phyloP scores from a whole-genome alignment of 2,797 vertebrate genomes.

The Amniataba percoides region DNA sequence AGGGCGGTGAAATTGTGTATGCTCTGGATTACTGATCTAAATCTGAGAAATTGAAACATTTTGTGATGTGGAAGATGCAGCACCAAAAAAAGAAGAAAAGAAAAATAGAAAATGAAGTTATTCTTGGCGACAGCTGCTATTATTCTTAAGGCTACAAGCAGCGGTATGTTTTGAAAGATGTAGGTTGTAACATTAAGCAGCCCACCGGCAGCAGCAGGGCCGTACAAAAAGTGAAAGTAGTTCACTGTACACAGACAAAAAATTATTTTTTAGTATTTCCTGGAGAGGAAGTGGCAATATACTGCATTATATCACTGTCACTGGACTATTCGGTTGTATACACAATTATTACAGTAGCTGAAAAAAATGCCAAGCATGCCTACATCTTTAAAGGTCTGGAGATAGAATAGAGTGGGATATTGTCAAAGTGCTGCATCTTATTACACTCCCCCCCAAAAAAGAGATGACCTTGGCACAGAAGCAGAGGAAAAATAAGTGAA shows the following conservation, averaged over 20 bases:
- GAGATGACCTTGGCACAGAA: conserved; percentile 68
- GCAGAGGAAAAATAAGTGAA: conserved; percentile 62
- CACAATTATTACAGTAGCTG: background rate
- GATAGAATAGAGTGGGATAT: conserved; percentile 33
- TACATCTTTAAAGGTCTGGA: conserved; percentile 40
- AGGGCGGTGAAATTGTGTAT: conserved; percentile 31
- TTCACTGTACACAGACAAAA: conserved; percentile 10
- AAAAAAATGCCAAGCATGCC: conserved; percentile 23
- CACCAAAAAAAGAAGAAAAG: background rate
- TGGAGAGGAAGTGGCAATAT: conserved; percentile 1
- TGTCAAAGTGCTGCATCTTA: conserved; percentile 69
- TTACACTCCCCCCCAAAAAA: conserved; percentile 50
- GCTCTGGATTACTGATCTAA: conserved; percentile 8
- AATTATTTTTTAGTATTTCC: conserved; percentile 16
- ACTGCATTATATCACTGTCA: conserved; percentile 30
- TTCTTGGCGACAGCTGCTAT: conserved; percentile 32
- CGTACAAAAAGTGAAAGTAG: conserved; percentile 11
- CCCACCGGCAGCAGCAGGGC: conserved; percentile 9
- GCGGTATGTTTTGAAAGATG: conserved; percentile 22
- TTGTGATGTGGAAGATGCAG: background rate
- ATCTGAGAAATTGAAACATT: background rate
- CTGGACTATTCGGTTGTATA: conserved; percentile 15
- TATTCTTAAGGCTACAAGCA: conserved; percentile 24
- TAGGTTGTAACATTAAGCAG: conserved; percentile 23
- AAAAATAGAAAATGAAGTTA: conserved; percentile 12